Evolutionary conservation across 2,888 invertebrate genomes (phyloP).

Genomic region (Ophioninae sp.): DNA sequence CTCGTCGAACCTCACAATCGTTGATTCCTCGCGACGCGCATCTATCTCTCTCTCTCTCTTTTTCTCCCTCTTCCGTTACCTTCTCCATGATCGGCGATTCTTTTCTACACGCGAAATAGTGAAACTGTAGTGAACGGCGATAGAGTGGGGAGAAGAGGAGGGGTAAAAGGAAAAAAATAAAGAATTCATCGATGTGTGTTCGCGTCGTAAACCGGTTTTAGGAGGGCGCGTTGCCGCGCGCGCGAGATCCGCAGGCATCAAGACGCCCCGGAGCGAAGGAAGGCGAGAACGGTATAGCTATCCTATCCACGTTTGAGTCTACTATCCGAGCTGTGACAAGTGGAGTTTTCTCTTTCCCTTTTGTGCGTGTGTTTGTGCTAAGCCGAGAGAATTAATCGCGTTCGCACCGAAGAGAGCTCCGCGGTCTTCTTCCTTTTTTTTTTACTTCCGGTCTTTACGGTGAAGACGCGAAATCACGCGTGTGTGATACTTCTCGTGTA

Average conservation of each 20-base stretch:
- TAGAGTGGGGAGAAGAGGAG: conserved; percentile 1
- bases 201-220: conserved; percentile 57
- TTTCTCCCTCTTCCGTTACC: background rate
- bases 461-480: background rate
- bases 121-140: conserved; percentile 24
- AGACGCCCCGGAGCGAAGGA: conserved; percentile 35
- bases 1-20: background rate
- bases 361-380: conserved; percentile 18
- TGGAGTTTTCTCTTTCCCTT: conserved; percentile 48
- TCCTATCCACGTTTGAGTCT: conserved; percentile 62
- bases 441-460: conserved; percentile 5
- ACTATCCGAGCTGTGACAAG: conserved; percentile 70
- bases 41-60: background rate
- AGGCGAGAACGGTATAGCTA: background rate
- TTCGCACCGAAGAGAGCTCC: background rate
- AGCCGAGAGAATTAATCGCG: conserved; percentile 11
- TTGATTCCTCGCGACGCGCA: background rate
- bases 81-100: background rate
- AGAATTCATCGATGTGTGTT: conserved; percentile 47
- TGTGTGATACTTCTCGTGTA: conserved; percentile 10
- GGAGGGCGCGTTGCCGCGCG: conserved; percentile 60
- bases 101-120: conserved; percentile 34
- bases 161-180: conserved; percentile 25
- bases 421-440: background rate
- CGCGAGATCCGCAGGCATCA: conserved; percentile 36